Evolutionary conservation across 2,888 invertebrate genomes (phyloP), one percentile per base, ranked within the genome.

Genomic region (Pristionchus arcanus): DNA sequence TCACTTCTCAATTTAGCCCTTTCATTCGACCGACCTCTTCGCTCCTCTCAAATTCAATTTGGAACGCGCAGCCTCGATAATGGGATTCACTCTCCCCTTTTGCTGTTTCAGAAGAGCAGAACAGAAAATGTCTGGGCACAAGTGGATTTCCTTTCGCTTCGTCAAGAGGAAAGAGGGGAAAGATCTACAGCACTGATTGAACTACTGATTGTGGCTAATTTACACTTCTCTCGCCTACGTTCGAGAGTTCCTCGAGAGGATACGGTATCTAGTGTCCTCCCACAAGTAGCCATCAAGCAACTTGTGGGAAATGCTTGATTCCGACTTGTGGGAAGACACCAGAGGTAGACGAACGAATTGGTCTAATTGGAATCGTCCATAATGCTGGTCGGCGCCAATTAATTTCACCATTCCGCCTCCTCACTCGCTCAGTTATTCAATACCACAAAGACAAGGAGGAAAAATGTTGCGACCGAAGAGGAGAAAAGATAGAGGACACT

Each of bases 11-110:
- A 68, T 68, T 68, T 68, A 31, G 68, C 68, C 16, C 31, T 31
- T 28, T 68, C 68, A 68, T 68, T 74, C 74, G 37, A 21, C 74
- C 74, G 74, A 19, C 74, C 74, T 37, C 31, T 3, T 71, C 74
- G 25, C 3, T n/a, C n/a, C 25, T 68, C 68, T 68, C 68, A 34
- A 74, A 81, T 81, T 81, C 81, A 81, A 81, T 81, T 81, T 81
- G 81, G 81, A 81, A 81, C 81, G 81, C 81, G 81, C 34, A 1
- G 34, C 25, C 42, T 77, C 42, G 81, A 81, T 81, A 81, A 81
- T 42, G 25, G 25, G 49, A 81, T 81, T 81, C 28, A 2, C 71
- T 49, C 9, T 19, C 34, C 34, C 21, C 19, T 37, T 15, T 53
- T 53, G 49, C 49, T 81, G 81, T 53, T 53, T 53, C 81, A 53